Base-by-base conservation (phyloP, 2,797 vertebrate species). In the Gadopsis bispinosus region DNA sequence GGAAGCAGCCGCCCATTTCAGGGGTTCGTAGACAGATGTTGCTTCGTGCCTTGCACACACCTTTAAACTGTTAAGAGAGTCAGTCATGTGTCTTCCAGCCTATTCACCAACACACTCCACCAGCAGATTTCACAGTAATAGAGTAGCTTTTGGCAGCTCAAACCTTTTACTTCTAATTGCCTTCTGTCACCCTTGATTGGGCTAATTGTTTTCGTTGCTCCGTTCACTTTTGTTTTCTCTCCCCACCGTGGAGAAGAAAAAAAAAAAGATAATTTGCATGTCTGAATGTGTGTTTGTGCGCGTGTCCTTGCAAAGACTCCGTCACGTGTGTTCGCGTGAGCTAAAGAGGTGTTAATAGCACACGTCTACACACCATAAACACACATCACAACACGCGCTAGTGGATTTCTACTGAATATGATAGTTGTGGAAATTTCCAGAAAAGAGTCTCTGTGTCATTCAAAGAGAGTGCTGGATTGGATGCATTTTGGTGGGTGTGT, bases 161-260 rank as follows among this genome's bases (percentile, higher is more conserved):
- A 87, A 85, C 88, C 87, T 87, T 92, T 91, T 90, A 88, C 74
- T 81, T 87, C 85, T 92, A 92, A 93, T 91, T 92, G 88, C 90
- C 88, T 91, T 90, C 92, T 91, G 91, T 93, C 91, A 92, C 86
- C 89, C 89, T 90, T 93, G 92, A 93, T 93, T 93, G 91, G 89
- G 60, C 84, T 93, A 89, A 93, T 92, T 93, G 92, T 93, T 91
- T 92, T 87, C 71, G 39, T 75, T 88, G 87, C 88, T 85, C 70
- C 37, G 35, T 82, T 88, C 69, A 67, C 91, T 90, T 92, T 91
- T 92, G 90, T 92, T 92, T 90, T 90, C 80, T 85, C 81, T 82
- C 84, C 81, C 86, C 72, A 80, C 77, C 68, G 29, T 69, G 69
- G 68, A 77, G 75, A 50, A n/a, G 20, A 4, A 17, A 29, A 41